phyloP scores from a whole-genome alignment of 2,113 vertebrate genomes.

The Tachuris rubrigastra region DNA sequence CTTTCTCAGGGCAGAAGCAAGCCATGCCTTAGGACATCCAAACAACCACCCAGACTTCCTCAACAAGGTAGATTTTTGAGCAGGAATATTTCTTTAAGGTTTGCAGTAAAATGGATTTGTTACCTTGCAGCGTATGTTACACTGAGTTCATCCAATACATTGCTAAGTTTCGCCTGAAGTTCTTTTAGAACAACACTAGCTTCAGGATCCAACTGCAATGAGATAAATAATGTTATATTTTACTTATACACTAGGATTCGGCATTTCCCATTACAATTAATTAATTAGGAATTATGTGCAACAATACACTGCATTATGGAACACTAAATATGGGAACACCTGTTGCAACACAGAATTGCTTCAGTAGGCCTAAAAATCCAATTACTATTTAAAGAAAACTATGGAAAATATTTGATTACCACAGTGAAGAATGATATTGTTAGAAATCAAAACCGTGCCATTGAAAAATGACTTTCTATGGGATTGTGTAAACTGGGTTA shows the following conservation, averaged over 20 bases:
- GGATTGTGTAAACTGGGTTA: background rate
- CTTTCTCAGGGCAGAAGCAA: background rate
- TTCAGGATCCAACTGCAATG: conserved; percentile 91
- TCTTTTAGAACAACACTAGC: conserved; percentile 91
- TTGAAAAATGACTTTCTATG: background rate
- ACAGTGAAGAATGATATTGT: background rate
- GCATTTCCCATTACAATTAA: background rate
- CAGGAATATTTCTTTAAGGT: background rate
- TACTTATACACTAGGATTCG: background rate
- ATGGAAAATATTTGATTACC: background rate
- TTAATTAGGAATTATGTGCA: background rate
- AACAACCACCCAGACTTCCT: background rate
- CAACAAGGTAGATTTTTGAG: background rate
- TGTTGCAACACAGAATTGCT: background rate
- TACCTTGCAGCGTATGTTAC: conserved; percentile 89
- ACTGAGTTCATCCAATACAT: conserved; percentile 91
- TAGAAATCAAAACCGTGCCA: background rate
- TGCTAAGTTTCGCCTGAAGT: conserved; percentile 92
- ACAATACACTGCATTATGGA: background rate
- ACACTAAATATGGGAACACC: conserved; percentile 38
- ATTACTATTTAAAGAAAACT: background rate
- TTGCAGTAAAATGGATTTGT: background rate
- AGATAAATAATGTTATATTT: conserved; percentile 16
- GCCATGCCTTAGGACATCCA: background rate
- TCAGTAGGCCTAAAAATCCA: background rate